A percentile compares a stretch with the other conserved stretches of the same genome.
These are phyloP conservation scores for Tribolium madens DNA, from an alignment of 1,140 invertebrate species.

Conservation along the genomic window DNA sequence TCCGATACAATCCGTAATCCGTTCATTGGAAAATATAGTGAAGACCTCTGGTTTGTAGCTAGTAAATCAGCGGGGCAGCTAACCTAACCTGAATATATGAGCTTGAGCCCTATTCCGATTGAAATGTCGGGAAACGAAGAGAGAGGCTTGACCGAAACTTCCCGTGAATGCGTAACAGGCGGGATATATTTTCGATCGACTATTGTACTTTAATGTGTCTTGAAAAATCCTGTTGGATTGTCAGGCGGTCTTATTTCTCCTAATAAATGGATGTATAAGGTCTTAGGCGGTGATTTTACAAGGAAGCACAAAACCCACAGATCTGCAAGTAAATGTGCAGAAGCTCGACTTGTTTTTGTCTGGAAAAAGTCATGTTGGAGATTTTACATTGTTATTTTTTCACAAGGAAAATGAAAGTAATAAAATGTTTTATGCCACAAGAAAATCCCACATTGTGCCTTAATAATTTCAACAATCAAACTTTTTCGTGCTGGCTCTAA, in stretches of 20 bases:
- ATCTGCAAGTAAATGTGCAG: not conserved
- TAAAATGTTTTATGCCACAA: not conserved
- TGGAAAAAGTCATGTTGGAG: too few species aligned
- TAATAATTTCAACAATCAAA: not conserved
- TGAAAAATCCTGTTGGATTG: conserved; percentile 16
- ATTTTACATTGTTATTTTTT: too few species aligned
- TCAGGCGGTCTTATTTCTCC: conserved; percentile 18
- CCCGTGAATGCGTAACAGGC: conserved; percentile 21
- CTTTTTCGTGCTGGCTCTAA: too few species aligned
- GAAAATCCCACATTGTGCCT: not conserved
- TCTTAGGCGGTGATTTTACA: not conserved
- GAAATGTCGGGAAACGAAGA: conserved; percentile 52
- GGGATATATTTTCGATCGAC: conserved; percentile 20
- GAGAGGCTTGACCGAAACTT: conserved; percentile 16
- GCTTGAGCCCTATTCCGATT: conserved; percentile 50
- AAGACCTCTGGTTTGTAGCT: conserved; percentile 53
- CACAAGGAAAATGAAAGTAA: too few species aligned
- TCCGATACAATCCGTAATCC: conserved; percentile 48
- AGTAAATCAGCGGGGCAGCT: conserved; percentile 52
- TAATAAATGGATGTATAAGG: conserved; percentile 23
- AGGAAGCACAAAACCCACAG: not conserved
- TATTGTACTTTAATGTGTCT: conserved; percentile 31
- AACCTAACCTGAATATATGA: conserved; percentile 55
- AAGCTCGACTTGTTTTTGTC: too few species aligned
- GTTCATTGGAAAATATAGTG: conserved; percentile 56